Base-by-base conservation (phyloP, 2,888 invertebrate species). In the Temnothorax unifasciatus region DNA sequence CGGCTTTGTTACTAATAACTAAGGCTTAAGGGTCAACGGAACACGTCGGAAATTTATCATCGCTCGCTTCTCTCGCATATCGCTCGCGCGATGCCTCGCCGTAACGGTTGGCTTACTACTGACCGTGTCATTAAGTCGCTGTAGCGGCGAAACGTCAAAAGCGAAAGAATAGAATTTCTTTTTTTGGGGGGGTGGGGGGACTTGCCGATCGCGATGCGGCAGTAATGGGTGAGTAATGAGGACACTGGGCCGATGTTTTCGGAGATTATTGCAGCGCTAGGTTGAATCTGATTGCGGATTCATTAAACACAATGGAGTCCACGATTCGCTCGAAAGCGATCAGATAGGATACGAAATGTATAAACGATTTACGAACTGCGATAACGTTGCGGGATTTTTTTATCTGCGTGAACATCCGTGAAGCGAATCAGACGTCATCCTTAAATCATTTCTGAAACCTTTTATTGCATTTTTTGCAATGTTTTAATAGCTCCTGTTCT, bases 81-180 rank as follows among this genome's bases (percentile, higher is more conserved):
- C 71, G 69, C 52, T 57, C 38, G 59, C 18, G 44, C 75, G 75
- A 63, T 29, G 29, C 13, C n/a, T 2, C 54, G 4, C 25, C 41
- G 54, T 41, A 29, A 21, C 69, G 69, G 69, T 57, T 44, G 77
- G 57, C 44, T 57, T 44, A 29, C 54, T n/a, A 8, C 29, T 34
- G 69, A 52, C 44, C 13, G 57, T 77, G 57, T 69, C 77, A 77
- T 77, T 77, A 77, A 76, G 44, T 29, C 68, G 68, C 44, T 18
- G 54, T 68, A 77, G 54, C 54, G 21, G 68, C 54, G 29, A 54
- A 54, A 54, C 77, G 57, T 54, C 29, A 41, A 63, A 15, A 18
- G 38, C 52, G 29, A n/a, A 54, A 77, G 54, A 44, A 69, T 77
- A 50, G 50, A 57, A 57, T 77, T 69, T 54, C 21, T 64, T 25